phyloP scores from a whole-genome alignment of 2,888 invertebrate genomes.

The Sinopyrophorus schimmeli region DNA sequence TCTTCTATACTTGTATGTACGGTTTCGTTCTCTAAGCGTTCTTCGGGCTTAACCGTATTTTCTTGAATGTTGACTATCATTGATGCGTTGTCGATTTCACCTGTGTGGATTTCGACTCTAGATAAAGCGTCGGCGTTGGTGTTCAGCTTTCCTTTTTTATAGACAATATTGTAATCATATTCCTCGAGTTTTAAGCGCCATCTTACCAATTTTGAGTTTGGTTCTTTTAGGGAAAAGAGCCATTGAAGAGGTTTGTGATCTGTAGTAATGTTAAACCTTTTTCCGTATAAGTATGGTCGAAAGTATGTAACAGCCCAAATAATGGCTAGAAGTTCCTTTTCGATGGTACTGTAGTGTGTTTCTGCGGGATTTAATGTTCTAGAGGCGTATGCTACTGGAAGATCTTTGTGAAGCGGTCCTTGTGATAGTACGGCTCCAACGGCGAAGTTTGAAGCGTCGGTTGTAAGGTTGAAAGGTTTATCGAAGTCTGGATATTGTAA shows the following conservation, averaged over 20 bases:
- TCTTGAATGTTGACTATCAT: too few relatives aligned
- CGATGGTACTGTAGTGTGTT: conserved; percentile 26
- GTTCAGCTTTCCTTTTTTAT: conserved; percentile 1
- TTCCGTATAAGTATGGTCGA: conserved; percentile 18
- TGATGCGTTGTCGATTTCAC: conserved; percentile 2
- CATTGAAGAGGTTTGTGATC: not conserved
- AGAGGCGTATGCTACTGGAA: conserved; percentile 31
- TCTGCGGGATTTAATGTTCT: conserved; percentile 29
- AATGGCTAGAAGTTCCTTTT: conserved; percentile 38
- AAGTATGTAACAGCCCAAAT: conserved; percentile 40
- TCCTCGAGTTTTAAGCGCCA: not conserved
- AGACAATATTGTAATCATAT: not conserved
- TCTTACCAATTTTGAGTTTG: not conserved
- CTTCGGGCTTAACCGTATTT: too few relatives aligned
- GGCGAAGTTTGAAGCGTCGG: conserved; percentile 19
- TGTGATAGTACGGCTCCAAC: conserved; percentile 28
- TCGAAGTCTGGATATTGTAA: conserved; percentile 14
- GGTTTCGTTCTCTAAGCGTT: conserved; percentile 17
- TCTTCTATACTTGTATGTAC: conserved; percentile 11
- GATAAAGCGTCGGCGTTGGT: conserved; percentile 7
- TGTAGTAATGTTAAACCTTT: conserved; percentile 6
- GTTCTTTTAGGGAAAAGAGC: not conserved
- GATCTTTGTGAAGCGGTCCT: conserved; percentile 21
- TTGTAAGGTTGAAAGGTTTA: conserved; percentile 23
- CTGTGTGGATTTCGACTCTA: not conserved